phyloP scores from a whole-genome alignment of 1,140 invertebrate species.

The Drosophila ananassae region DNA sequence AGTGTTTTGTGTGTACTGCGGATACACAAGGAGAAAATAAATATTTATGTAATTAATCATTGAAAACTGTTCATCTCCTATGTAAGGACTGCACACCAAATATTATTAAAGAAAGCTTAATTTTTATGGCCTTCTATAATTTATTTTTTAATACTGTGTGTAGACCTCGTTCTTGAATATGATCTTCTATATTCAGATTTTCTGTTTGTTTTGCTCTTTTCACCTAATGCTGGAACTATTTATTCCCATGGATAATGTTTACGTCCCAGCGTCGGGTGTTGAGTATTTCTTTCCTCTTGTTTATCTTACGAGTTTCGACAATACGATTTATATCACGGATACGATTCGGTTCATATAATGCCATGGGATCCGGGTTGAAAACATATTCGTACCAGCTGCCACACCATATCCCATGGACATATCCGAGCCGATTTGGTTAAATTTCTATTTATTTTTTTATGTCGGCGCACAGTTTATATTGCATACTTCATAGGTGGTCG shows the following conservation, averaged over 20 bases:
- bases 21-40: neutral
- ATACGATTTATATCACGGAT: constrained; percentile 68
- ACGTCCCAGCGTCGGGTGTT: constrained; percentile 37
- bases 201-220: neutral
- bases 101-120: too few species aligned
- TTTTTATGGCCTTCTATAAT: neutral
- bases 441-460: constrained; percentile 70
- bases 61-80: too few species aligned
- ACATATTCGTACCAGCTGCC: too few species aligned
- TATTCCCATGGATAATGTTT: constrained; percentile 33
- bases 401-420: neutral
- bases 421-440: neutral
- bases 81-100: too few species aligned
- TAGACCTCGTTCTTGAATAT: constrained; percentile 32
- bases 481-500: constrained; percentile 79
- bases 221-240: constrained; percentile 22
- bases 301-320: constrained; percentile 70
- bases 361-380: neutral
- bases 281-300: constrained; percentile 44
- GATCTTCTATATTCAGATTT: constrained; percentile 14
- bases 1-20: neutral
- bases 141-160: neutral
- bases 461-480: constrained; percentile 73
- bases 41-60: neutral
- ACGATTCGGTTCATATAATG: constrained; percentile 1